phyloP scores from a whole-genome alignment of 2,113 vertebrate genomes.

The Microtus ochrogaster region DNA sequence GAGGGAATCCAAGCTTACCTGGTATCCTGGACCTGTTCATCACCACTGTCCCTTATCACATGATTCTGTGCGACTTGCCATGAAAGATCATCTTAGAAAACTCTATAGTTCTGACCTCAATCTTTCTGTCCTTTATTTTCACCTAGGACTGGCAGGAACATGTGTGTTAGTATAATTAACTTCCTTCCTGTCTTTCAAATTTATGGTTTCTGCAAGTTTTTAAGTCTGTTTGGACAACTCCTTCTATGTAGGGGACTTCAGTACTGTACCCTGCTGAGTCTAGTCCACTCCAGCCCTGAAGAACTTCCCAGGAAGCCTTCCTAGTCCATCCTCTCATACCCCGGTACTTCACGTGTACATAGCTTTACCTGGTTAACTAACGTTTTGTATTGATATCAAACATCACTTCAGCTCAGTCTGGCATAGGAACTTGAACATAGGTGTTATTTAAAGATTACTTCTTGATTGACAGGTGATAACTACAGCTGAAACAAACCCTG shows the following conservation, averaged over 20 bases:
- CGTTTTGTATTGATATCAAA: conserved; percentile 19
- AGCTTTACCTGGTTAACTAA: conserved; percentile 5
- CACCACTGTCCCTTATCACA: neutral
- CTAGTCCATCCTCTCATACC: neutral
- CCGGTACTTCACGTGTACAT: neutral
- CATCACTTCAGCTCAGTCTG: conserved; percentile 24
- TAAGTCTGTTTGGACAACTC: neutral
- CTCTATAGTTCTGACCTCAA: neutral
- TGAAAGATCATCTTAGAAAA: neutral
- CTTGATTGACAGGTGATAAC: conserved; percentile 56
- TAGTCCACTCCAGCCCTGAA: neutral
- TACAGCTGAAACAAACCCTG: conserved; percentile 56
- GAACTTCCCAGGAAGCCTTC: neutral
- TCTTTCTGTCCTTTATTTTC: neutral
- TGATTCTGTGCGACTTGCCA: neutral
- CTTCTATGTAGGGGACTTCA: neutral
- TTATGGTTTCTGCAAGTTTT: neutral
- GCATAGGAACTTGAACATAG: neutral
- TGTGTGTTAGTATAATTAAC: neutral
- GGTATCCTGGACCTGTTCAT: neutral
- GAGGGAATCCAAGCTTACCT: neutral
- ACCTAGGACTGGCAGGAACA: neutral
- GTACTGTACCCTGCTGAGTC: neutral
- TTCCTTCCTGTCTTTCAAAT: neutral
- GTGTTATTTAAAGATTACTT: conserved; percentile 50